Conservation (phyloP, 2,888 invertebrate species). For the Argyresthia albistria region DNA sequence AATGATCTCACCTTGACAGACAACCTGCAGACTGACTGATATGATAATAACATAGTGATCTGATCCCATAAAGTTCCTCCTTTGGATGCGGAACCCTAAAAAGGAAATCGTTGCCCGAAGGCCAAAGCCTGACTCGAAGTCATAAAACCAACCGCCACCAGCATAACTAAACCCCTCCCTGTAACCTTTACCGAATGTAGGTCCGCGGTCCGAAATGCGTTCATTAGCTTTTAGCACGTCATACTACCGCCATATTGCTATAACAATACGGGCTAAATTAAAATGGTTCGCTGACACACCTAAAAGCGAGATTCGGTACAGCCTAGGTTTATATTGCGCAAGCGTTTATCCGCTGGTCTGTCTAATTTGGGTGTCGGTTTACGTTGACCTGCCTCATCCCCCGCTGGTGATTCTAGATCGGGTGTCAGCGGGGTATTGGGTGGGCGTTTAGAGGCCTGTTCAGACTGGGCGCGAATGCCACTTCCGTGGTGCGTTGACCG, state of each 20-base stretch:
- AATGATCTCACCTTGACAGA: no score
- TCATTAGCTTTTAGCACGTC: background rate
- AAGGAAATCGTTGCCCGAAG: constrained; percentile 22
- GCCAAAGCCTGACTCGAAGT: constrained; percentile 47
- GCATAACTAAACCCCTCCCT: constrained; percentile 16
- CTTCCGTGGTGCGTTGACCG: constrained; percentile 63
- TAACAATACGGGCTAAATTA: background rate
- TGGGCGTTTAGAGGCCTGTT: constrained; percentile 19
- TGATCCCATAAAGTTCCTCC: no score
- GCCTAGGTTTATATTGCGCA: no score
- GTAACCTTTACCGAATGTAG: no score
- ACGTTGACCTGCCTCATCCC: background rate
- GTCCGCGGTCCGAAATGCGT: no score
- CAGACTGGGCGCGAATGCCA: constrained; percentile 28
- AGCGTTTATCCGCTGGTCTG: background rate
- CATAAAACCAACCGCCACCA: constrained; percentile 43
- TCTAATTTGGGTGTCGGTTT: background rate
- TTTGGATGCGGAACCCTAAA: background rate
- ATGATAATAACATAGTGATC: no score
- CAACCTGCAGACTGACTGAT: no score
- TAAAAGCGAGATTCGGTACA: no score
- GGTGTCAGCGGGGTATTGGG: background rate
- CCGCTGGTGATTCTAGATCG: background rate
- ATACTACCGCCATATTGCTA: no score
- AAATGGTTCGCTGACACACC: background rate